A percentile compares a stretch with the other conserved stretches of the same genome.
These are phyloP conservation scores for Hedya salicella DNA, from an alignment of 2,888 invertebrate species.

Conservation along the genomic window DNA sequence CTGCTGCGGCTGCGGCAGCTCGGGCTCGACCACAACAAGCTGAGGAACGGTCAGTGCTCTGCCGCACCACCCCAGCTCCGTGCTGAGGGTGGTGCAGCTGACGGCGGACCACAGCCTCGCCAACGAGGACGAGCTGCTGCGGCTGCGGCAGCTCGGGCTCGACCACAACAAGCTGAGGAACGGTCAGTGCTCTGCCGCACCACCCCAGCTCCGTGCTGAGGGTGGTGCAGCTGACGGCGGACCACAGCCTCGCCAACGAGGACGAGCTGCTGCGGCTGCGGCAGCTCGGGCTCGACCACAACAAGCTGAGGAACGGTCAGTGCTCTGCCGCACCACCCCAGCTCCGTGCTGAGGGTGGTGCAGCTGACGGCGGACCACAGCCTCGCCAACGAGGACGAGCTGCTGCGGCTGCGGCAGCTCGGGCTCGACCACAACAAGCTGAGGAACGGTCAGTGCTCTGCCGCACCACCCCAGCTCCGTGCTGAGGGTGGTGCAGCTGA, in stretches of 20 bases:
- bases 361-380: slow-evolving; percentile 80
- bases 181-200: slow-evolving; percentile 72
- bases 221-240: slow-evolving; percentile 87
- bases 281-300: slow-evolving; percentile 90
- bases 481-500: no score
- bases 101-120: neutral
- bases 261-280: slow-evolving; percentile 87
- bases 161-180: slow-evolving; percentile 88
- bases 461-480: no score
- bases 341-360: slow-evolving; percentile 91
- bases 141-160: slow-evolving; percentile 91
- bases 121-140: slow-evolving; percentile 72
- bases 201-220: slow-evolving; percentile 92
- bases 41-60: slow-evolving; percentile 84
- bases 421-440: slow-evolving; percentile 90
- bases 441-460: slow-evolving; percentile 80
- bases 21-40: slow-evolving; percentile 89
- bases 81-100: slow-evolving; percentile 90
- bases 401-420: slow-evolving; percentile 89
- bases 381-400: slow-evolving; percentile 45
- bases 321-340: no score
- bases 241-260: neutral
- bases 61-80: no score
- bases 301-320: slow-evolving; percentile 87
- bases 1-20: slow-evolving; percentile 90